Conservation (phyloP, 92 coral and sea anemone genomes). For the Desmophyllum pertusum region DNA sequence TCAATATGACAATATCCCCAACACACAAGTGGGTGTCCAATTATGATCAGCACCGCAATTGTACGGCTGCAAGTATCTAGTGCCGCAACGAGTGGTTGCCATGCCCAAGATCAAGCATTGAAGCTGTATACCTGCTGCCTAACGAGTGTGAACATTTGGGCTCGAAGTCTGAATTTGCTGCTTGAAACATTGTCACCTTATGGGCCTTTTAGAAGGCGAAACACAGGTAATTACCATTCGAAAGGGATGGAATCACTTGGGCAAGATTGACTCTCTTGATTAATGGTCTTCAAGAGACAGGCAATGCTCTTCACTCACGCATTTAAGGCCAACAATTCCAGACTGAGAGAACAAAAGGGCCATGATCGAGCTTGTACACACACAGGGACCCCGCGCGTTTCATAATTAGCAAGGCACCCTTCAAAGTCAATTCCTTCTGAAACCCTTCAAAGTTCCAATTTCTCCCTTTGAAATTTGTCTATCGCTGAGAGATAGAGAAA, state of each 20-base stretch:
- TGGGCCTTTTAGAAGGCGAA: not conserved
- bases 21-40: too few relatives aligned
- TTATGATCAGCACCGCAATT: too few relatives aligned
- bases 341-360: not conserved
- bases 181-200: not conserved
- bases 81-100: too few relatives aligned
- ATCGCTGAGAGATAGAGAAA: not conserved
- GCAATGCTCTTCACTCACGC: not conserved
- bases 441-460: too few relatives aligned
- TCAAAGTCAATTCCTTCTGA: conserved; percentile 8
- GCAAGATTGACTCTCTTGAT: not conserved
- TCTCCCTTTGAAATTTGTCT: not conserved
- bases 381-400: not conserved
- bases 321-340: not conserved
- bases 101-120: too few relatives aligned
- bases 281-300: not conserved
- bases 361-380: not conserved
- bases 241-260: not conserved
- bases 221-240: not conserved
- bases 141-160: not conserved
- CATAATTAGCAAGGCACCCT: not conserved
- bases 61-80: too few relatives aligned
- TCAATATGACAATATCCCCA: too few relatives aligned
- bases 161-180: not conserved
- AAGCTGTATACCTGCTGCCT: not conserved